Base-by-base conservation (phyloP, 1,140 invertebrate species). In the Drosophila sproati region DNA sequence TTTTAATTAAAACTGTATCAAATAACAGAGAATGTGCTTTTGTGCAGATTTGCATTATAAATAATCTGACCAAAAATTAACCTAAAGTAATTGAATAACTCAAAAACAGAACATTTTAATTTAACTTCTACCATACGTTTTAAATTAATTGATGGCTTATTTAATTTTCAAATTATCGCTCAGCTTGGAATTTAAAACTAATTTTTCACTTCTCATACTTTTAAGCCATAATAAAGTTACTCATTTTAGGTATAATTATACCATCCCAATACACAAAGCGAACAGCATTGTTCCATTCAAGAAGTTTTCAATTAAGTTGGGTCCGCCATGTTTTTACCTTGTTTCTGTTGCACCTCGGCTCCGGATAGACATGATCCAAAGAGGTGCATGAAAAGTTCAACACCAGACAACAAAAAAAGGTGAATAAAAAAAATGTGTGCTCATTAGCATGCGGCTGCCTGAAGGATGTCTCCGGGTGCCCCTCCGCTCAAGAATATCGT, bases 361-460 rank as follows among this genome's bases (percentile, higher is more conserved):
- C 7, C 56, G 61, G 62, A 62, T 68, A 66, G 48, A 70, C 67
- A 43, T 34, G 41, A 64, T 73, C 31, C 20, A 74, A 59, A 50
- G 45, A 73, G 62, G 70, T 67, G 62, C 70, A 69, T 47, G 39
- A 29, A 81, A 86, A 86, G 82, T 86, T 82, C 64, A 57, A 45
- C 78, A 57, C 71, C 77, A 73, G 57, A 77, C 70, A 51, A 66
- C 67, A 51, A 54, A 76, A 37, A 70, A 47, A 8, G 7, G 8
- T n/a, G 39, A 56, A 55, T 32, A 70, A 45, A 48, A 47, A 54
- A 72, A 87, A 82, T 67, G 74, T 87, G 73, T 70, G 74, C 83
- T 87, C 83, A 87, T 87, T 87, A 87, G 80, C 83, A 88, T 87
- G 80, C 80, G 77, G 73, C 71, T 63, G 72, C 39, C 43, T 48